A percentile compares a stretch with the other conserved stretches of the same genome.
Evolutionary conservation across 2,888 invertebrate species (phyloP).

Genomic region (Polydrusus pterygomalis): DNA sequence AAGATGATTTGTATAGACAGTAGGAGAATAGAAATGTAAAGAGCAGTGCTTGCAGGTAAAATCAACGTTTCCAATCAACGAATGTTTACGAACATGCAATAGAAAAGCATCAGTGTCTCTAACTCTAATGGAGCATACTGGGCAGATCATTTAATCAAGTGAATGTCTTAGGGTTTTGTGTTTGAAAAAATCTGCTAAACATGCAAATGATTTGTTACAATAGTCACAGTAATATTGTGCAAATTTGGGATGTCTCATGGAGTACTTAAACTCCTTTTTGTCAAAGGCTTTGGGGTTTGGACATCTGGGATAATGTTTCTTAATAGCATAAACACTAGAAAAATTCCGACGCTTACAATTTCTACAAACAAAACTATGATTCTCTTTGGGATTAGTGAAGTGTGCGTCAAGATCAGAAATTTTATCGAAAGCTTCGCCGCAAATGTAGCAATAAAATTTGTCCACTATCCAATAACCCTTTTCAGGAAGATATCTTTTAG

Average conservation of each 20-base stretch:
- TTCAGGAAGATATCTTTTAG: background rate
- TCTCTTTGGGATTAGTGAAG: background rate
- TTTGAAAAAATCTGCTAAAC: slow-evolving; percentile 1
- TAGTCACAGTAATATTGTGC: slow-evolving; percentile 25
- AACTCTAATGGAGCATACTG: background rate
- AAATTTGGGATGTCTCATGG: background rate
- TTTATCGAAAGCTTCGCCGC: background rate
- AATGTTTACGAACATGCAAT: slow-evolving; percentile 10
- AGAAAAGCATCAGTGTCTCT: background rate
- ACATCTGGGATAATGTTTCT: background rate
- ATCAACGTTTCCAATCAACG: slow-evolving; percentile 9
- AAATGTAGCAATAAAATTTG: slow-evolving; percentile 11
- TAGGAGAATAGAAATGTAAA: background rate
- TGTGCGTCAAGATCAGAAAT: background rate
- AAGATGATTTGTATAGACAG: background rate
- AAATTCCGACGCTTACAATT: background rate
- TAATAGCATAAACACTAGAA: background rate
- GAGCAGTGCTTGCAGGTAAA: background rate
- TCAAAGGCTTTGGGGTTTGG: background rate
- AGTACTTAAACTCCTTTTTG: background rate
- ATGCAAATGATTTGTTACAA: slow-evolving; percentile 31
- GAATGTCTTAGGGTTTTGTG: slow-evolving; percentile 12
- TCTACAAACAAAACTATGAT: slow-evolving; percentile 18
- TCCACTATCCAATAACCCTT: slow-evolving; percentile 6
- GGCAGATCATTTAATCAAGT: slow-evolving; percentile 8